A percentile compares a stretch with the other conserved stretches of the same genome.
phyloP scores from a whole-genome alignment of 2,888 invertebrate genomes.

The Noctua janthina region DNA sequence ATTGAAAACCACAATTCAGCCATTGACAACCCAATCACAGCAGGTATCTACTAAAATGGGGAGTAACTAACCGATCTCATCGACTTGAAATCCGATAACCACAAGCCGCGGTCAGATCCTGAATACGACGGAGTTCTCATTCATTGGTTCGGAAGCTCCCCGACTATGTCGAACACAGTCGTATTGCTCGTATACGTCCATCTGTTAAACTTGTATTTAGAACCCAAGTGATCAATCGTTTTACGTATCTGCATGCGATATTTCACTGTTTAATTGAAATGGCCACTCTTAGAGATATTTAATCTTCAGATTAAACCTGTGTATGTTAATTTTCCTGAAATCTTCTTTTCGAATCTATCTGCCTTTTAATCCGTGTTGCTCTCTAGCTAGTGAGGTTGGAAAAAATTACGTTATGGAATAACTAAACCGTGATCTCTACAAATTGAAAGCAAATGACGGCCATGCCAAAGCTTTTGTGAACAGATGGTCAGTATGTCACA shows the following conservation, averaged over 20 bases:
- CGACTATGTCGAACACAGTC: conserved; percentile 28
- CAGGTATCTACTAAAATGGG: conserved; percentile 35
- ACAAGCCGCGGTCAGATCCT: conserved; percentile 55
- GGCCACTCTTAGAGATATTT: not conserved
- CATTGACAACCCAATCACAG: not conserved
- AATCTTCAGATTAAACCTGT: not conserved
- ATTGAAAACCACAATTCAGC: conserved; percentile 25
- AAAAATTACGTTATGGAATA: not conserved
- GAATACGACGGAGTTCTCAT: conserved; percentile 49
- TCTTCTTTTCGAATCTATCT: not conserved
- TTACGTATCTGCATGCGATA: not conserved
- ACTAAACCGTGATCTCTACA: not conserved
- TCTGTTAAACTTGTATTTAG: conserved; percentile 22
- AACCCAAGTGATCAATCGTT: conserved; percentile 28
- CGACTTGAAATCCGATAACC: conserved; percentile 62
- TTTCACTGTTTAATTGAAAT: not conserved
- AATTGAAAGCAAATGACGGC: conserved; percentile 21
- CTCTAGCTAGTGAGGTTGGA: not conserved
- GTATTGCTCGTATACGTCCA: conserved; percentile 10
- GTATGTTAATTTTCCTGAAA: not conserved
- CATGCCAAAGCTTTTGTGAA: not conserved
- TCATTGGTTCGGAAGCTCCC: conserved; percentile 50
- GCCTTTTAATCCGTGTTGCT: not conserved
- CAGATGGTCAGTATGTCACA: conserved; percentile 22
- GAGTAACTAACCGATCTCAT: conserved; percentile 48